phyloP scores from a whole-genome alignment of 1,140 invertebrate genomes.

The Hyposmocoma kahamanoa region DNA sequence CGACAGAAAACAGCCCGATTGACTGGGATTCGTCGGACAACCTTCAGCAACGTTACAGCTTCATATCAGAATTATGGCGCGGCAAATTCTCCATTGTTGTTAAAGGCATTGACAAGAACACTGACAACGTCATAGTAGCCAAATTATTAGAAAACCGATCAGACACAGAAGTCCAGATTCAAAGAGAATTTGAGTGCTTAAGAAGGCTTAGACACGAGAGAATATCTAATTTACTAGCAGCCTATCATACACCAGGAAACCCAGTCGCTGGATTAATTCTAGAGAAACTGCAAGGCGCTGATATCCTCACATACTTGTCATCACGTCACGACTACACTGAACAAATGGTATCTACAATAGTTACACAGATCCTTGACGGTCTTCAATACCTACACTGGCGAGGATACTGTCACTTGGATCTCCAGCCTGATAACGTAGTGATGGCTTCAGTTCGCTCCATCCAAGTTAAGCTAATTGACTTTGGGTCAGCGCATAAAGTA shows the following conservation, averaged over 20 bases:
- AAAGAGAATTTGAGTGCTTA: conserved; percentile 88
- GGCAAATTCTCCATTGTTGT: conserved; percentile 90
- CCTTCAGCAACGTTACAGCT: conserved; percentile 83
- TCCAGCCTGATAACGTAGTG: conserved; percentile 98
- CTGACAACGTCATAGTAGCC: conserved; percentile 82
- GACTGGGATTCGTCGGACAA: conserved; percentile 80
- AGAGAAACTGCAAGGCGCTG: conserved; percentile 93
- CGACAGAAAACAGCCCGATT: conserved; percentile 81
- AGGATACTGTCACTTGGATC: conserved; percentile 92
- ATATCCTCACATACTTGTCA: conserved; percentile 91
- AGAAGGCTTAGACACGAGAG: conserved; percentile 88
- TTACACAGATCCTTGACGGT: conserved; percentile 89
- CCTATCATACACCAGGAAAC: conserved; percentile 80
- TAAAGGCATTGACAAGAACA: conserved; percentile 85
- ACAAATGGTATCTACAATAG: conserved; percentile 89
- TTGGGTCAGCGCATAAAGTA: conserved; percentile 88
- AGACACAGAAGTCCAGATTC: conserved; percentile 78
- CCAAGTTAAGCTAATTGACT: conserved; percentile 94
- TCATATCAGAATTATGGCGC: conserved; percentile 87
- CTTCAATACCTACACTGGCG: conserved; percentile 95
- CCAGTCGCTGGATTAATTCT: conserved; percentile 83
- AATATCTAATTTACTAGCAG: conserved; percentile 83
- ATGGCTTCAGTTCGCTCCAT: conserved; percentile 90
- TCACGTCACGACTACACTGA: conserved; percentile 92
- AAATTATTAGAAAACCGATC: conserved; percentile 85